Percentiles rank a stretch among this genome's conserved stretches.
These are phyloP conservation scores for Ciconia maguari DNA, from an alignment of 2,113 vertebrate genomes.

Conservation along the genomic window DNA sequence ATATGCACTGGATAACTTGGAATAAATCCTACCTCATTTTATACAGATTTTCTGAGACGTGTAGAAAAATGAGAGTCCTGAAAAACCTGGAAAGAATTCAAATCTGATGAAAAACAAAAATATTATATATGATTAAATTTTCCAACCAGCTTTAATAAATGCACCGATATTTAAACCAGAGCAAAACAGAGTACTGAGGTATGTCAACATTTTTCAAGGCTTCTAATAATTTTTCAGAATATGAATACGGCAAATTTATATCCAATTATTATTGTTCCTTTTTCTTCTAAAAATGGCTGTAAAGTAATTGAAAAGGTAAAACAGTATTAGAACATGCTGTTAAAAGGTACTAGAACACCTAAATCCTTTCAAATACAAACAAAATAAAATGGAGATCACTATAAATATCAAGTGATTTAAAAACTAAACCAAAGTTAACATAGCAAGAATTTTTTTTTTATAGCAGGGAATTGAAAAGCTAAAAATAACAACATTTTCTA, in stretches of 20 bases:
- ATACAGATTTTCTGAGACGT: conserved; percentile 56
- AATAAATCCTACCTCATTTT: conserved; percentile 62
- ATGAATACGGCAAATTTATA: not conserved
- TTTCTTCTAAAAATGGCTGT: not conserved
- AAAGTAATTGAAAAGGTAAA: not conserved
- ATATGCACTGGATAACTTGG: conserved; percentile 49
- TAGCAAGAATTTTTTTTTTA: not conserved
- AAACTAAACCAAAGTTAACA: not conserved
- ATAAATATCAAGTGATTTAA: not conserved
- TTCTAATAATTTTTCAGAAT: conserved; percentile 3
- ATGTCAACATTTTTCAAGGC: conserved; percentile 47
- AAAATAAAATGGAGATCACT: not conserved
- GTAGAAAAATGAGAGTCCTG: conserved; percentile 52
- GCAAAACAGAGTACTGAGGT: conserved; percentile 21
- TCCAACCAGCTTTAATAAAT: conserved; percentile 54
- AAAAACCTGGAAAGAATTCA: conserved; percentile 62
- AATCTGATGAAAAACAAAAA: conserved; percentile 62
- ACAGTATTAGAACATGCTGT: not conserved
- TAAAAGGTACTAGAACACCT: not conserved
- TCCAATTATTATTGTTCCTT: not conserved
- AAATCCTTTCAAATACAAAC: not conserved
- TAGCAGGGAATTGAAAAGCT: not conserved
- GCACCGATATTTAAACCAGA: conserved; percentile 55
- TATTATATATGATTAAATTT: conserved; percentile 56
- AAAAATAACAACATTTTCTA: not conserved